A percentile compares a stretch with the other conserved stretches of the same genome.
Conservation (phyloP, 2,797 vertebrate species). For the Trachurus trachurus region DNA sequence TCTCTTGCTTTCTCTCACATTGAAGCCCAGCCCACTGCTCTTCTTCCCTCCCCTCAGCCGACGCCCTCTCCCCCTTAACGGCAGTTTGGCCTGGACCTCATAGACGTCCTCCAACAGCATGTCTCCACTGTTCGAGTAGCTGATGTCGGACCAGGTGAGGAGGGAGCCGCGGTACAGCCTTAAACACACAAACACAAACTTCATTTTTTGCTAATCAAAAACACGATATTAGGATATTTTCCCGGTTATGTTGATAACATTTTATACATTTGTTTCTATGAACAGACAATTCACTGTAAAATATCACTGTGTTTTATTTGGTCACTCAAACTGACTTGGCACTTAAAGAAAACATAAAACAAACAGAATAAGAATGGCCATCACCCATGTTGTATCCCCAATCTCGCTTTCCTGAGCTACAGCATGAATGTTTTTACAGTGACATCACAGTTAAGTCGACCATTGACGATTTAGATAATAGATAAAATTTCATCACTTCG, state of each 20-base stretch:
- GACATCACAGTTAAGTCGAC: too few relatives aligned
- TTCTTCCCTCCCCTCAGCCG: neutral
- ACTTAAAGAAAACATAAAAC: too few relatives aligned
- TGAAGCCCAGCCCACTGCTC: neutral
- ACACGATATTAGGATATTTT: neutral
- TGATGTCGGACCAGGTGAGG: slow-evolving; percentile 70
- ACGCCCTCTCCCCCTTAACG: neutral
- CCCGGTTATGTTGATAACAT: neutral
- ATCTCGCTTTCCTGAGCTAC: too few relatives aligned
- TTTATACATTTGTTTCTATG: neutral
- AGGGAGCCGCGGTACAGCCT: slow-evolving; percentile 37
- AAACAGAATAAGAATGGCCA: too few relatives aligned
- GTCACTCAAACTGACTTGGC: neutral
- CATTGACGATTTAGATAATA: too few relatives aligned
- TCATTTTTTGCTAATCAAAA: neutral
- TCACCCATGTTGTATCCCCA: too few relatives aligned
- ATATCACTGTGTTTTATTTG: neutral
- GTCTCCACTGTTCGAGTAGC: slow-evolving; percentile 27
- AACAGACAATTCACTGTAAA: neutral
- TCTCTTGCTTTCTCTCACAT: rapidly evolving
- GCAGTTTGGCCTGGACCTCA: neutral
- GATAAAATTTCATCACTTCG: too few relatives aligned
- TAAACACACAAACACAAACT: slow-evolving; percentile 17
- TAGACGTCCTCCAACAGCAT: slow-evolving; percentile 61
- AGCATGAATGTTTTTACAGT: too few relatives aligned